These are phyloP conservation scores for Drosophila gunungcola DNA, from an alignment of 1,140 invertebrate species.

Conservation along the genomic window DNA sequence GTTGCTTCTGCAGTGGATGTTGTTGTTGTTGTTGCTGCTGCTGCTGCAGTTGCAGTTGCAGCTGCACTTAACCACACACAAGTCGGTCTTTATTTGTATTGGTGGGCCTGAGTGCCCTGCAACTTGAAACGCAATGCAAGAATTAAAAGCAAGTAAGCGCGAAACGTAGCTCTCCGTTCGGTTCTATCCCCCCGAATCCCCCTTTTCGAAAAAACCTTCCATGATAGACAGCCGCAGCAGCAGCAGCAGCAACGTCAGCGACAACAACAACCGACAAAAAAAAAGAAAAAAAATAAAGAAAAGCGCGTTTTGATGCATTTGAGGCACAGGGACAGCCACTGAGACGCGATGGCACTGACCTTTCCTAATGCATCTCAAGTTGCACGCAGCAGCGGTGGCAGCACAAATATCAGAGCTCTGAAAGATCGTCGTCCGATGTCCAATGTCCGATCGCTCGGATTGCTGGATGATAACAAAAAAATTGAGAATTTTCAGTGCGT, in stretches of 20 bases:
- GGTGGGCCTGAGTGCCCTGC: constrained; percentile 73
- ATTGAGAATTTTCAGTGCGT: constrained; percentile 35
- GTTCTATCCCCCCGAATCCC: constrained; percentile 17
- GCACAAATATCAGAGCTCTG: constrained; percentile 22
- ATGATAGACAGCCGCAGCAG: constrained; percentile 33
- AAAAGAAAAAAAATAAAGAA: constrained; percentile 24
- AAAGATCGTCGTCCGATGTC: constrained; percentile 27
- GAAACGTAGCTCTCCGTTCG: constrained; percentile 50
- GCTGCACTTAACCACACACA: constrained; percentile 77
- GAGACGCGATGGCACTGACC: constrained; percentile 65
- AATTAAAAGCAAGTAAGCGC: constrained; percentile 82
- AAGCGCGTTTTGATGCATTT: constrained; percentile 81
- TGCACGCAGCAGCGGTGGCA: constrained; percentile 44
- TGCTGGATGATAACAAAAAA: constrained; percentile 40
- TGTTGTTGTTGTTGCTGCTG: constrained; percentile 27
- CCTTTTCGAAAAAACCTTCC: constrained; percentile 9
- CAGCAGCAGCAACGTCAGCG: constrained; percentile 33
- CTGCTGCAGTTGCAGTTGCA: constrained; percentile 59
- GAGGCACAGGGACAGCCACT: constrained; percentile 55
- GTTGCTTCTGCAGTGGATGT: constrained; percentile 20
- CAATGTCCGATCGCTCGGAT: constrained; percentile 19
- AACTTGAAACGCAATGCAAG: constrained; percentile 81
- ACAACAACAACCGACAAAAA: constrained; percentile 61
- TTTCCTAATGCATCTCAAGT: constrained; percentile 79
- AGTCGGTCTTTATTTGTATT: constrained; percentile 46